Conservation (phyloP, 2,797 vertebrate genomes). For the Prionace glauca region DNA sequence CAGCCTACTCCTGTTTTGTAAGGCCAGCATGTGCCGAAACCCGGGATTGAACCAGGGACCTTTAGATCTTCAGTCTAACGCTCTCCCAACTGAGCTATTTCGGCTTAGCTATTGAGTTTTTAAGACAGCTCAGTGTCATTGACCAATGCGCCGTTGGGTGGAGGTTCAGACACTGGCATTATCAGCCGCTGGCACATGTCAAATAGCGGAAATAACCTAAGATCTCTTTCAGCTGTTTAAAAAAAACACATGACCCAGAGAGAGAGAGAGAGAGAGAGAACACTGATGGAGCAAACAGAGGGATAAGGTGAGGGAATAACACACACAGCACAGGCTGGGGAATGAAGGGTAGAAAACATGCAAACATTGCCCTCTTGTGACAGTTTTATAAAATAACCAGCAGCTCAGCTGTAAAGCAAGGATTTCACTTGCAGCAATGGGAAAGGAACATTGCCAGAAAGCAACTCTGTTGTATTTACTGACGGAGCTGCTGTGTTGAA, state of each 20-base stretch:
- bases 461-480: no score
- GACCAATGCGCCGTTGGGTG: no score
- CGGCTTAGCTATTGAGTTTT: no score
- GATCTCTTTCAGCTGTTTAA: not conserved
- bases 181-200: not conserved
- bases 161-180: not conserved
- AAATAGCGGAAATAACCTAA: not conserved
- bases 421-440: not conserved
- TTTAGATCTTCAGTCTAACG: no score
- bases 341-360: not conserved
- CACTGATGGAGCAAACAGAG: no score
- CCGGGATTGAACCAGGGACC: no score
- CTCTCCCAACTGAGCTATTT: no score
- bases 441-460: not conserved
- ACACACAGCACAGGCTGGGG: not conserved
- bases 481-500: no score
- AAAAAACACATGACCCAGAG: not conserved
- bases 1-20: no score
- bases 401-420: not conserved
- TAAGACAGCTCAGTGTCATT: no score
- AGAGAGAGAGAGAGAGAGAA: not conserved
- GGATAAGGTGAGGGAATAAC: not conserved
- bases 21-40: no score
- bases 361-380: conserved; percentile 2
- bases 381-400: not conserved